phyloP scores from a whole-genome alignment of 2,888 invertebrate genomes.

The Agonum fuliginosum region DNA sequence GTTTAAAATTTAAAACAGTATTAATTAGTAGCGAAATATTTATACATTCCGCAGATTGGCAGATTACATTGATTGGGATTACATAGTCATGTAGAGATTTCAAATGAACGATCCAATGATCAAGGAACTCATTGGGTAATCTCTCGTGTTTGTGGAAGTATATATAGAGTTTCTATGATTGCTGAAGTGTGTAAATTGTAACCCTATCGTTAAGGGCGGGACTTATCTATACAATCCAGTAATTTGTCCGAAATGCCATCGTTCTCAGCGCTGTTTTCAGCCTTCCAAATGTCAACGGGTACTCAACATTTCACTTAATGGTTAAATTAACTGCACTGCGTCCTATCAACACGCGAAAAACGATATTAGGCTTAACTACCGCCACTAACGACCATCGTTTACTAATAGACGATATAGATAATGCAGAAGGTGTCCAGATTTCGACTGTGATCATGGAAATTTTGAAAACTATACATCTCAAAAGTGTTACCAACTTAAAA shows the following conservation, averaged over 20 bases:
- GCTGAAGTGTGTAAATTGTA: constrained; percentile 7
- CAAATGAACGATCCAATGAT: constrained; percentile 20
- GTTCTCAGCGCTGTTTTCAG: background rate
- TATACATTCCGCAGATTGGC: too few species aligned
- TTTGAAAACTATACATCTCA: too few species aligned
- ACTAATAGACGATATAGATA: too few species aligned
- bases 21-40: too few species aligned
- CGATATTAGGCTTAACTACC: background rate
- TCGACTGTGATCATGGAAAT: too few species aligned
- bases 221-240: constrained; percentile 46
- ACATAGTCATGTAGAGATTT: too few species aligned
- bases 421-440: too few species aligned
- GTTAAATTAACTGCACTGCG: constrained; percentile 43
- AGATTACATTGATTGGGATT: too few species aligned
- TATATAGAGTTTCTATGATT: constrained; percentile 16
- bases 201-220: constrained; percentile 35
- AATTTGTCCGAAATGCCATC: constrained; percentile 49
- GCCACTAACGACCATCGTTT: constrained; percentile 25
- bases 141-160: background rate
- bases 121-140: constrained; percentile 6
- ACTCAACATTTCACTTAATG: constrained; percentile 43
- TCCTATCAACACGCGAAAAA: constrained; percentile 7
- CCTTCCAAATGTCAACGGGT: constrained; percentile 39
- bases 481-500: too few species aligned
- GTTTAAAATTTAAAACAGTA: too few species aligned